Evolutionary conservation across 2,113 vertebrate genomes (phyloP).

Genomic region (Dasyurus viverrinus): DNA sequence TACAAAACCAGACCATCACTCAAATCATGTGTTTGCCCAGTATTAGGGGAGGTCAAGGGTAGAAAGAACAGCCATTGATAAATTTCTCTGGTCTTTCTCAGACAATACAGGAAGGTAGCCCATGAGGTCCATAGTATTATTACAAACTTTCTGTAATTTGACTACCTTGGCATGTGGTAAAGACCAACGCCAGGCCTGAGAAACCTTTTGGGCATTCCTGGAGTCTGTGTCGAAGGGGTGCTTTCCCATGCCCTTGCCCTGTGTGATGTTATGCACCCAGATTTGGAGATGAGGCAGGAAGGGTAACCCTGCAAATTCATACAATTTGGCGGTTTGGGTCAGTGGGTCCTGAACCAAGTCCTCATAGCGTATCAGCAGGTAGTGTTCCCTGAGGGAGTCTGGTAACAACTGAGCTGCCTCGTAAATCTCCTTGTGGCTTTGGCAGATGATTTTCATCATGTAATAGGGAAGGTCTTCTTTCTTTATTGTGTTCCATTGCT

Average conservation of each 20-base stretch:
- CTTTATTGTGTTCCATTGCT: neutral
- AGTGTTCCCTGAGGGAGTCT: constrained; percentile 87
- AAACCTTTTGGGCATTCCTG: constrained; percentile 88
- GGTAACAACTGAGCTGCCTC: constrained; percentile 81
- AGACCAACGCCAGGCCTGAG: constrained; percentile 91
- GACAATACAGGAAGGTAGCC: constrained; percentile 88
- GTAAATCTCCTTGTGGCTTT: constrained; percentile 90
- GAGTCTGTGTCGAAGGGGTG: constrained; percentile 88
- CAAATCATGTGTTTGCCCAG: constrained; percentile 37
- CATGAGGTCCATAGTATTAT: constrained; percentile 88
- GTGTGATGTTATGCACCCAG: constrained; percentile 93
- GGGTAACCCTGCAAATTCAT: constrained; percentile 87
- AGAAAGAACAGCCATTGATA: constrained; percentile 85
- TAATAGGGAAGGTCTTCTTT: constrained; percentile 73
- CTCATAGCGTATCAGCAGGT: constrained; percentile 93
- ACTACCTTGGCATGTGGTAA: constrained; percentile 85
- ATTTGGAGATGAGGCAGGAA: constrained; percentile 85
- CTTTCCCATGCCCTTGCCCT: constrained; percentile 87
- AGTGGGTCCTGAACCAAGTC: constrained; percentile 89
- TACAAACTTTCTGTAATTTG: constrained; percentile 90
- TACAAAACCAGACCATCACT: neutral
- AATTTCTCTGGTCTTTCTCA: constrained; percentile 87
- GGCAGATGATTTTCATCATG: constrained; percentile 90
- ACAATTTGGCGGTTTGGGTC: constrained; percentile 84
- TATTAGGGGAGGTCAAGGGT: neutral